phyloP scores from a whole-genome alignment of 2,888 invertebrate genomes.

The Eulithis prunata region DNA sequence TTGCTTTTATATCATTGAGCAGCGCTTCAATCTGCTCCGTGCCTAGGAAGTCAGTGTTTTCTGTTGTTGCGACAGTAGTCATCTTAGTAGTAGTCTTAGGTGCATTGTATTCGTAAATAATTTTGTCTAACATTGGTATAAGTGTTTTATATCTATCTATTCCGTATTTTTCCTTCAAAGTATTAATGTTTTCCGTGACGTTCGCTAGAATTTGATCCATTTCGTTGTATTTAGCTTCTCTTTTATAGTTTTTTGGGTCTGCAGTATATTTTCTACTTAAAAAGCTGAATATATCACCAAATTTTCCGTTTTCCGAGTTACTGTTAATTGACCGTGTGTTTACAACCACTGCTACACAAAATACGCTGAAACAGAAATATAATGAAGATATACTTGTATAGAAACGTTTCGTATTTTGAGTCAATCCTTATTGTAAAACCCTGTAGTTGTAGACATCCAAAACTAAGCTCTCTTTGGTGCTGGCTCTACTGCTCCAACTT shows the following conservation, averaged over 20 bases:
- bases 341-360: slow-evolving; percentile 18
- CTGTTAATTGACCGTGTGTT: slow-evolving; percentile 10
- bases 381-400: no score
- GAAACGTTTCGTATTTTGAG: no score
- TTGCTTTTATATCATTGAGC: slow-evolving; percentile 60
- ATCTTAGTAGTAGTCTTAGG: neutral
- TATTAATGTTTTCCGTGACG: slow-evolving; percentile 14
- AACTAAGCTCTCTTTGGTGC: no score
- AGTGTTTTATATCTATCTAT: slow-evolving; percentile 1
- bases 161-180: slow-evolving; percentile 14
- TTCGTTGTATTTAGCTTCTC: slow-evolving; percentile 9
- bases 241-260: slow-evolving; percentile 5
- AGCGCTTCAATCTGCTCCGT: slow-evolving; percentile 61
- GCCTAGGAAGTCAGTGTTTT: slow-evolving; percentile 34
- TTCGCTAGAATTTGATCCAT: slow-evolving; percentile 12
- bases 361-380: slow-evolving; percentile 21
- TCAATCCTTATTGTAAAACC: no score
- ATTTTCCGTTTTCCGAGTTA: slow-evolving; percentile 9
- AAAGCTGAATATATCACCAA: slow-evolving; percentile 8
- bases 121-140: slow-evolving; percentile 13
- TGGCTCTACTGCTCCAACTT: no score
- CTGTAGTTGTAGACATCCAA: no score
- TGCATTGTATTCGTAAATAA: slow-evolving; percentile 15
- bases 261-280: neutral
- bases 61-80: neutral